A percentile compares a stretch with the other conserved stretches of the same genome.
These are phyloP conservation scores for Nyleta sp. DNA, from an alignment of 2,888 invertebrate genomes.

Conservation along the genomic window DNA sequence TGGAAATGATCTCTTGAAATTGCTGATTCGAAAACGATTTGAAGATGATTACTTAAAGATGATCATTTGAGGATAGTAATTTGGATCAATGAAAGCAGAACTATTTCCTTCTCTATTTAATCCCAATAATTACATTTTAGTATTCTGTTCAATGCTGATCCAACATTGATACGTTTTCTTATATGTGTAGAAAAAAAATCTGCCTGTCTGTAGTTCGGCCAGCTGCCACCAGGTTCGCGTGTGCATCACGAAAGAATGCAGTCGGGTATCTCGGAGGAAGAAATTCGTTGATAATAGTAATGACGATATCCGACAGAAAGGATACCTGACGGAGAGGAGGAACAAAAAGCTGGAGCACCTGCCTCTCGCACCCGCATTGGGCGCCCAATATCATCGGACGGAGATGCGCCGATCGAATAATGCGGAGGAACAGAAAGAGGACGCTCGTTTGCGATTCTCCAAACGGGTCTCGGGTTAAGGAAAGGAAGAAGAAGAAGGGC, in stretches of 20 bases:
- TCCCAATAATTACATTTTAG: too few species aligned
- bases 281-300: conserved; percentile 63
- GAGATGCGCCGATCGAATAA: conserved; percentile 56
- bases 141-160: too few species aligned
- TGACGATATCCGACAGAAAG: conserved; percentile 60
- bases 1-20: too few species aligned
- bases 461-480: conserved; percentile 64
- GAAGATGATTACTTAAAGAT: too few species aligned
- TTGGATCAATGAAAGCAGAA: too few species aligned
- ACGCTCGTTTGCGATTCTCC: conserved; percentile 53
- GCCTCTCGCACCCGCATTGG: conserved; percentile 54
- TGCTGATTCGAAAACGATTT: too few species aligned
- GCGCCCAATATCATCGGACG: conserved; percentile 41
- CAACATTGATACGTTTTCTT: too few species aligned
- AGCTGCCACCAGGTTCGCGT: conserved; percentile 56
- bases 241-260: conserved; percentile 54
- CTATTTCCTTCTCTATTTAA: too few species aligned
- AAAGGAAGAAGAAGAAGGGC: conserved; percentile 71
- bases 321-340: conserved; percentile 5
- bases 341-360: conserved; percentile 59
- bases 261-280: conserved; percentile 47
- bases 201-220: conserved; percentile 40
- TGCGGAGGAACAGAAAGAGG: conserved; percentile 42
- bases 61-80: too few species aligned
- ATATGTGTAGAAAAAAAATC: too few species aligned